phyloP scores from a whole-genome alignment of 2,797 vertebrate species.

The Crocodylus rhombifer region DNA sequence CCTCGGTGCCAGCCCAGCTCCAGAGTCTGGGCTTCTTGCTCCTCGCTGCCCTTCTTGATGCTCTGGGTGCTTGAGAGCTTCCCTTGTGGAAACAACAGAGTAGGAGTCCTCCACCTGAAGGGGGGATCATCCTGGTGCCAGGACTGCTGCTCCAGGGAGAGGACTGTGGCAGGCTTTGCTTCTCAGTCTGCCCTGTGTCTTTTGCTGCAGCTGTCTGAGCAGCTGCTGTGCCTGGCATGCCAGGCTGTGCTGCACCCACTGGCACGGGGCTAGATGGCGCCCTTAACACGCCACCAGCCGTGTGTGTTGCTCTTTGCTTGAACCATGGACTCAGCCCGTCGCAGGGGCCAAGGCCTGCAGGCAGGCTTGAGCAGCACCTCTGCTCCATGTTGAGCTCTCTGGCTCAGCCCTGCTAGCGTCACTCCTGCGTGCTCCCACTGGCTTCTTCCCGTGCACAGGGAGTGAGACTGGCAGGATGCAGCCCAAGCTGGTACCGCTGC shows the following conservation, averaged over 20 bases:
- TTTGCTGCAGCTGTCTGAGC: no score
- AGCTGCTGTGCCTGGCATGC: no score
- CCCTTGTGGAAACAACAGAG: no score
- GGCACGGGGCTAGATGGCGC: background rate
- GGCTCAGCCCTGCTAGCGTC: fast-evolving
- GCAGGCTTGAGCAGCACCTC: background rate
- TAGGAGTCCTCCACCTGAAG: background rate
- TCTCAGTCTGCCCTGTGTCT: background rate
- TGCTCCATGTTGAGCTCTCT: fast-evolving
- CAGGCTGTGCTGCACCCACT: no score
- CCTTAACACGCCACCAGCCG: background rate
- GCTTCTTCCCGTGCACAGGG: background rate
- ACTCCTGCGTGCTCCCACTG: fast-evolving
- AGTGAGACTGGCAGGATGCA: background rate
- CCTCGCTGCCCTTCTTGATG: no score
- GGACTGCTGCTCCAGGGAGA: background rate
- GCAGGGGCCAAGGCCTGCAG: no score
- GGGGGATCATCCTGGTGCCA: background rate
- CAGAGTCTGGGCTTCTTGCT: no score
- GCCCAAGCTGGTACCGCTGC: background rate
- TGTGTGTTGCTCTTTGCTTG: no score
- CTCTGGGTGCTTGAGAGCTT: no score
- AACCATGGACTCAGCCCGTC: no score
- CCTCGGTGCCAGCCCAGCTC: no score
- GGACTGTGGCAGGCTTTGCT: background rate